Percentiles rank a stretch among this genome's conserved stretches.
Evolutionary conservation across 2,797 vertebrate genomes (phyloP).

Genomic region (Acestrorhynchus altus): DNA sequence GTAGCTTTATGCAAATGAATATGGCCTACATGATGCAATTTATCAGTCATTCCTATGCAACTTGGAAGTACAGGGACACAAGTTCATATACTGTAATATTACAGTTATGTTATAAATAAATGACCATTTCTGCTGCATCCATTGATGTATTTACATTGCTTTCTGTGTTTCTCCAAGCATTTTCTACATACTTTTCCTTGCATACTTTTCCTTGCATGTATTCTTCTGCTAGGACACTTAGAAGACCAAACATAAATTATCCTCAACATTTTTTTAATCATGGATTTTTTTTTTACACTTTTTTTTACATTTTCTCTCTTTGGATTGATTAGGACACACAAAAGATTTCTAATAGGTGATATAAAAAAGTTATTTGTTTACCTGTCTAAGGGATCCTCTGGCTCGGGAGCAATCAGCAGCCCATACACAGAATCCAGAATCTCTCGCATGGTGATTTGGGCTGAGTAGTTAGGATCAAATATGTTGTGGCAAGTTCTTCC

Average conservation of each 20-base stretch:
- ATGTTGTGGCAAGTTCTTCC: conserved; percentile 75
- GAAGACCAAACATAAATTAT: too few species aligned
- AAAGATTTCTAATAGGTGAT: not conserved
- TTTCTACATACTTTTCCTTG: conserved; percentile 50
- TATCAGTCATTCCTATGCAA: too few species aligned
- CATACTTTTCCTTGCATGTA: too few species aligned
- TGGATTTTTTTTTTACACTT: too few species aligned
- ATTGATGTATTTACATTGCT: conserved; percentile 62
- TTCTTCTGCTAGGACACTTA: conserved; percentile 71
- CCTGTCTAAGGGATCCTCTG: conserved; percentile 75
- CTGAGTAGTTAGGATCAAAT: conserved; percentile 72
- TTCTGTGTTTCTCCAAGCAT: conserved; percentile 63
- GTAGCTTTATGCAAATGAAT: too few species aligned
- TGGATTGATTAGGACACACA: too few species aligned
- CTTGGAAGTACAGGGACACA: too few species aligned
- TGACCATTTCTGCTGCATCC: conserved; percentile 69
- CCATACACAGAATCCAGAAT: conserved; percentile 72
- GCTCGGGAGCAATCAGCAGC: conserved; percentile 72
- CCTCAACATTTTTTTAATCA: too few species aligned
- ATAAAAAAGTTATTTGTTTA: conserved; percentile 10
- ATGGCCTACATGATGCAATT: too few species aligned
- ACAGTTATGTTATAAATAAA: too few species aligned
- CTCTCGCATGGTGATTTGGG: conserved; percentile 71
- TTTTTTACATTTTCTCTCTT: too few species aligned
- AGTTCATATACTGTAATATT: too few species aligned